These are phyloP conservation scores for Meteorus cinctellus DNA, from an alignment of 2,888 invertebrate species.

Conservation along the genomic window DNA sequence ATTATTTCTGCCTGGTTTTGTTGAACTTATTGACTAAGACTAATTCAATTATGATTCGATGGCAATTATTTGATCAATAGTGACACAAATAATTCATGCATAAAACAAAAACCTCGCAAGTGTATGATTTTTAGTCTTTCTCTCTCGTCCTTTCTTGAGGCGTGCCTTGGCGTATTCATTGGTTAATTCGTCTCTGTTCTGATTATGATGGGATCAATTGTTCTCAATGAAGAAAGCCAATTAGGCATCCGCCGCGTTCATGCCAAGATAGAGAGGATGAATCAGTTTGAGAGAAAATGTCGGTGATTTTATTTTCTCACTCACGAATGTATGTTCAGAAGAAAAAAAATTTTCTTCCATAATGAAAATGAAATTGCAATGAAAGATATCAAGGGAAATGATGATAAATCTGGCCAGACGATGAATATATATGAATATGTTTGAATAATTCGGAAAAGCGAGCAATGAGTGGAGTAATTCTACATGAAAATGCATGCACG, in stretches of 20 bases:
- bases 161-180: slow-evolving; percentile 63
- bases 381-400: slow-evolving; percentile 26
- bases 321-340: neutral
- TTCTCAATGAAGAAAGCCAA: slow-evolving; percentile 58
- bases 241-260: slow-evolving; percentile 51
- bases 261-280: slow-evolving; percentile 49
- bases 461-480: slow-evolving; percentile 28
- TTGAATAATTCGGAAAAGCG: slow-evolving; percentile 13
- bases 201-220: slow-evolving; percentile 34
- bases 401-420: slow-evolving; percentile 54
- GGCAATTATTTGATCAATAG: slow-evolving; percentile 3
- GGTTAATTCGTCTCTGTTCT: slow-evolving; percentile 54
- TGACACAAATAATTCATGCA: slow-evolving; percentile 47
- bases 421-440: slow-evolving; percentile 30
- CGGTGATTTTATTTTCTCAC: slow-evolving; percentile 29
- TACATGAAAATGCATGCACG: slow-evolving; percentile 42
- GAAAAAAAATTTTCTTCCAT: neutral
- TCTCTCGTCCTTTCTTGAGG: slow-evolving; percentile 52
- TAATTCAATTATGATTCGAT: neutral
- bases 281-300: neutral
- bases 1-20: neutral
- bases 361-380: slow-evolving; percentile 30
- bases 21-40: neutral
- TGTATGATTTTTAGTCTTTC: slow-evolving; percentile 59
- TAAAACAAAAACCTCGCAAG: slow-evolving; percentile 66